phyloP scores from a whole-genome alignment of 1,140 invertebrate species.

The Marisa cornuarietis region DNA sequence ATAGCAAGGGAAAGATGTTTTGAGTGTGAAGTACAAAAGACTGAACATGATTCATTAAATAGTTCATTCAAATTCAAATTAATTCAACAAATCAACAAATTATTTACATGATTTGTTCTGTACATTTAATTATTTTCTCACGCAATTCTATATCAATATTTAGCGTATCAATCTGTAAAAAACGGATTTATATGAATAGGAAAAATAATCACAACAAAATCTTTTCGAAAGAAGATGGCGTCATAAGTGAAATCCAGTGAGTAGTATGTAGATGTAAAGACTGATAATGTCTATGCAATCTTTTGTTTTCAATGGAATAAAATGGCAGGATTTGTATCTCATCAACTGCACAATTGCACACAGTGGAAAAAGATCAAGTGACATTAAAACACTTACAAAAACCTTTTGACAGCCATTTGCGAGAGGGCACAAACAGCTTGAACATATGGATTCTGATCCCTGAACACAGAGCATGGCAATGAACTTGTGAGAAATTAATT shows the following conservation, averaged over 20 bases:
- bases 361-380: too few species aligned
- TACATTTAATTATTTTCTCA: too few species aligned
- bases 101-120: neutral
- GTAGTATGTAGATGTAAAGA: neutral
- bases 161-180: neutral
- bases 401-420: constrained; percentile 43
- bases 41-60: too few species aligned
- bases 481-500: too few species aligned
- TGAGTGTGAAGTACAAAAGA: too few species aligned
- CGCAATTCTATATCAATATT: neutral
- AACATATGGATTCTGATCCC: constrained; percentile 52
- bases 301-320: neutral
- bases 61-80: too few species aligned
- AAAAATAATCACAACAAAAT: neutral
- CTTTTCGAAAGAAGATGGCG: neutral
- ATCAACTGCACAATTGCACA: neutral
- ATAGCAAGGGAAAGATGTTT: too few species aligned
- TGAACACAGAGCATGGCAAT: constrained; percentile 25
- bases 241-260: neutral
- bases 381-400: constrained; percentile 47
- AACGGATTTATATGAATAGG: neutral
- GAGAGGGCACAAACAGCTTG: constrained; percentile 45
- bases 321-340: neutral
- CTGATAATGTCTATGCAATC: neutral
- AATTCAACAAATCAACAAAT: neutral